phyloP scores from a whole-genome alignment of 2,113 vertebrate genomes.

The Rhinogobius similis region DNA sequence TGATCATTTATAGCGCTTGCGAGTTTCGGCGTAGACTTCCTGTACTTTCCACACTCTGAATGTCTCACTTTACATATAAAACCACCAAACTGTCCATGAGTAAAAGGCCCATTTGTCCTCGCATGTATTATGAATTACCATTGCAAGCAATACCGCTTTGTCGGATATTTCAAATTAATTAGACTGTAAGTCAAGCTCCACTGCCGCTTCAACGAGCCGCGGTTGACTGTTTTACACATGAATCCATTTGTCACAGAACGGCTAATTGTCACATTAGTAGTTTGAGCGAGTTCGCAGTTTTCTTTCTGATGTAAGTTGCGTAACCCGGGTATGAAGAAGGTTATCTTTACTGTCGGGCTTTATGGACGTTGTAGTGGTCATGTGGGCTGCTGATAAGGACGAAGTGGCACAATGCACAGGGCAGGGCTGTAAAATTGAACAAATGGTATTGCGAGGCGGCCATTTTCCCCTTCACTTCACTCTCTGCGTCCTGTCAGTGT shows the following conservation, averaged over 20 bases:
- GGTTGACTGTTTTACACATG: not conserved
- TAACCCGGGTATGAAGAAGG: constrained; percentile 5
- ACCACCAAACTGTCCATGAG: not conserved
- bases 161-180: constrained; percentile 2
- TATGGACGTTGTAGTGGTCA: not conserved
- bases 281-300: not conserved
- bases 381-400: not conserved
- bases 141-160: constrained; percentile 21
- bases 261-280: not conserved
- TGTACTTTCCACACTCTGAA: too few relatives aligned
- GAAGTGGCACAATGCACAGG: not conserved
- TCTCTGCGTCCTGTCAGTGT: not conserved
- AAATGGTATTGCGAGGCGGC: constrained; percentile 11
- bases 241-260: constrained; percentile 9
- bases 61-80: too few relatives aligned
- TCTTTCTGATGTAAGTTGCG: not conserved
- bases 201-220: constrained; percentile 6
- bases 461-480: not conserved
- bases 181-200: constrained; percentile 5
- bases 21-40: too few relatives aligned
- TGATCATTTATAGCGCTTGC: too few relatives aligned
- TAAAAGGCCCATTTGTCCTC: constrained; percentile 6
- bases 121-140: constrained; percentile 22
- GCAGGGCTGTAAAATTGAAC: not conserved
- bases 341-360: constrained; percentile 1